Percentiles rank a stretch among this genome's conserved stretches.
phyloP scores from a whole-genome alignment of 2,888 invertebrate species.

The Hylaea fasciaria region DNA sequence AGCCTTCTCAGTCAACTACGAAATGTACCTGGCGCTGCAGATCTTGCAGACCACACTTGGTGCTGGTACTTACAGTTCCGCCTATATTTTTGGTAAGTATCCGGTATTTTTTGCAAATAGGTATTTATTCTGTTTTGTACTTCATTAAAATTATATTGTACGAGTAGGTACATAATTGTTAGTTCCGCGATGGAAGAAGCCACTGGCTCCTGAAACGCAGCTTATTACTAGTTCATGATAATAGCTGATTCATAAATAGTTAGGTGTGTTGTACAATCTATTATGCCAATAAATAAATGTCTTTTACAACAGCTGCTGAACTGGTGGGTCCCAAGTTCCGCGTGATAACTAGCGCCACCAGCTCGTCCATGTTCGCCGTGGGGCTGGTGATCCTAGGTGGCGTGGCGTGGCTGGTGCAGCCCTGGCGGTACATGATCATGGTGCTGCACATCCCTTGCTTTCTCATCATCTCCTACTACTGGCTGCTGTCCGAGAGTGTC shows the following conservation, averaged over 20 bases:
- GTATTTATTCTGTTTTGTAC: too few species aligned
- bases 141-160: too few species aligned
- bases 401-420: slow-evolving; percentile 87
- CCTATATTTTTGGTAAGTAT: slow-evolving; percentile 70
- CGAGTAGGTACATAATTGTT: too few species aligned
- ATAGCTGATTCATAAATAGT: too few species aligned
- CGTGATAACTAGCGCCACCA: slow-evolving; percentile 88
- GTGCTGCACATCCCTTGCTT: slow-evolving; percentile 88
- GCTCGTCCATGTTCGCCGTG: slow-evolving; percentile 88
- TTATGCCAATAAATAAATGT: too few species aligned
- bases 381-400: slow-evolving; percentile 88
- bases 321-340: slow-evolving; percentile 90
- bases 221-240: neutral
- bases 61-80: slow-evolving; percentile 82
- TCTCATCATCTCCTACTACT: slow-evolving; percentile 87
- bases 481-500: slow-evolving; percentile 87
- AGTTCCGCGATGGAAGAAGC: too few species aligned
- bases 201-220: too few species aligned
- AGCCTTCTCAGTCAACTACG: slow-evolving; percentile 83
- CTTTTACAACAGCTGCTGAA: slow-evolving; percentile 86
- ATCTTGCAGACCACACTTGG: slow-evolving; percentile 82
- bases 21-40: slow-evolving; percentile 82
- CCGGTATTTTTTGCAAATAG: neutral
- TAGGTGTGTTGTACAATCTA: too few species aligned
- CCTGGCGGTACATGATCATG: slow-evolving; percentile 88